A percentile compares a stretch with the other conserved stretches of the same genome.
These are phyloP conservation scores for Mohoua ochrocephala DNA, from an alignment of 2,113 vertebrate genomes.

Conservation along the genomic window DNA sequence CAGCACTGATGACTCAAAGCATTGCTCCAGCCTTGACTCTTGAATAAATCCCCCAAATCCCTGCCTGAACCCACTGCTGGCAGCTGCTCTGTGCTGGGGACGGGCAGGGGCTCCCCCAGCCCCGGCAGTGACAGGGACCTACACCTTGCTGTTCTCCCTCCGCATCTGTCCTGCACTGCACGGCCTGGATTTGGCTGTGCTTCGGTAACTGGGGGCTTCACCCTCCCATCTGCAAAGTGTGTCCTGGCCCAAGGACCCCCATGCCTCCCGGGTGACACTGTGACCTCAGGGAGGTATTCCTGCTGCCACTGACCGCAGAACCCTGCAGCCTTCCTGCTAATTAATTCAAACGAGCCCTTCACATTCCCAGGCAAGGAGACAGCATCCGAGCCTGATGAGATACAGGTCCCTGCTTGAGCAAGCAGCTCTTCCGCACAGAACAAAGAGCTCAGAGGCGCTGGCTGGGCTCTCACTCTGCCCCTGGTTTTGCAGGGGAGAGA, in stretches of 20 bases:
- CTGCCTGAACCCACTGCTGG: not conserved
- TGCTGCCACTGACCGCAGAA: not conserved
- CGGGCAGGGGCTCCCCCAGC: not conserved
- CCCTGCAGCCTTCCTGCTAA: not conserved
- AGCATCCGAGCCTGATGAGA: constrained; percentile 19
- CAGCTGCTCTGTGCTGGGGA: not conserved
- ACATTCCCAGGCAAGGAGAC: not conserved
- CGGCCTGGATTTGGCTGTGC: accelerated
- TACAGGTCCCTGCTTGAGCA: not conserved
- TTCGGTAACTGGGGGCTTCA: not conserved
- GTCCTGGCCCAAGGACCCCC: not conserved
- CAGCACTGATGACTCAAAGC: constrained; percentile 5
- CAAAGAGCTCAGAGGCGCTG: constrained; percentile 1
- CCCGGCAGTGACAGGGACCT: accelerated
- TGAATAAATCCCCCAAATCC: not conserved
- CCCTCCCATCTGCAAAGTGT: accelerated
- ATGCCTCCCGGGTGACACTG: accelerated
- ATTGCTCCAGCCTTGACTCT: not conserved
- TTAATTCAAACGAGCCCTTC: constrained; percentile 22
- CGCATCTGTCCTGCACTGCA: not conserved
- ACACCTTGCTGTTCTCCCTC: not conserved
- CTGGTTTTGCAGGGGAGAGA: not conserved
- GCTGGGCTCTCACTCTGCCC: not conserved
- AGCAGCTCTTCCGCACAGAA: not conserved
- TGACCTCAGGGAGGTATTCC: not conserved